Evolutionary conservation across 2,113 vertebrate genomes (phyloP).

Genomic region (Chamaetylas fuelleborni): DNA sequence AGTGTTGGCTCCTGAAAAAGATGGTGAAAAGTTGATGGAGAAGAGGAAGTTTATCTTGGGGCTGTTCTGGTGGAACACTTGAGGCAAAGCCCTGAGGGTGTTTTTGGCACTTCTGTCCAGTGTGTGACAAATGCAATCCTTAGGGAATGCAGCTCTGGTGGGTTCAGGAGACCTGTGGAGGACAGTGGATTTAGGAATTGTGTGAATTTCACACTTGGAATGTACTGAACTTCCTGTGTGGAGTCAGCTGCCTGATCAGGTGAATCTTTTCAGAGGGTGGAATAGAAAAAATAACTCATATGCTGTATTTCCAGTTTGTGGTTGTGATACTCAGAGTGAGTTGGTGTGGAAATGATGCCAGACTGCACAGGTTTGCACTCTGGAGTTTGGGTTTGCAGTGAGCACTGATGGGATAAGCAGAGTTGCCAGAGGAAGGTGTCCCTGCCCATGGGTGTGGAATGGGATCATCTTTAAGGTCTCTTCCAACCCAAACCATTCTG

Average conservation of each 20-base stretch:
- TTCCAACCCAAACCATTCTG: neutral
- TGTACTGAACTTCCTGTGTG: neutral
- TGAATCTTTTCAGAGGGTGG: neutral
- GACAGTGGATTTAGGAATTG: neutral
- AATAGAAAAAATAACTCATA: neutral
- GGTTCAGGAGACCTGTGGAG: neutral
- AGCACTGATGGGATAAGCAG: neutral
- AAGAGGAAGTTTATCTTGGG: neutral
- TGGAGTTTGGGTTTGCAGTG: neutral
- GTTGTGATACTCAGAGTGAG: neutral
- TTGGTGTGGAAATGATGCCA: neutral
- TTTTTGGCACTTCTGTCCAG: neutral
- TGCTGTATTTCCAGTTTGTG: neutral
- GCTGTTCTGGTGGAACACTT: neutral
- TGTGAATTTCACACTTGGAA: neutral
- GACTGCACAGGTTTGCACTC: fast-evolving
- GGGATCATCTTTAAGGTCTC: neutral
- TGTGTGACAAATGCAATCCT: neutral
- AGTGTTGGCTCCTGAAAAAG: neutral
- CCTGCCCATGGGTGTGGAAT: neutral
- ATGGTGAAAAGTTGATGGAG: neutral
- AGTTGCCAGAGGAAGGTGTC: neutral
- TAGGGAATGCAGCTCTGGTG: neutral
- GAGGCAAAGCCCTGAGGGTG: neutral
- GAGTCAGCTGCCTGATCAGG: neutral